Conservation (phyloP, 1,140 invertebrate species). For the Drosophila equinoxialis region DNA sequence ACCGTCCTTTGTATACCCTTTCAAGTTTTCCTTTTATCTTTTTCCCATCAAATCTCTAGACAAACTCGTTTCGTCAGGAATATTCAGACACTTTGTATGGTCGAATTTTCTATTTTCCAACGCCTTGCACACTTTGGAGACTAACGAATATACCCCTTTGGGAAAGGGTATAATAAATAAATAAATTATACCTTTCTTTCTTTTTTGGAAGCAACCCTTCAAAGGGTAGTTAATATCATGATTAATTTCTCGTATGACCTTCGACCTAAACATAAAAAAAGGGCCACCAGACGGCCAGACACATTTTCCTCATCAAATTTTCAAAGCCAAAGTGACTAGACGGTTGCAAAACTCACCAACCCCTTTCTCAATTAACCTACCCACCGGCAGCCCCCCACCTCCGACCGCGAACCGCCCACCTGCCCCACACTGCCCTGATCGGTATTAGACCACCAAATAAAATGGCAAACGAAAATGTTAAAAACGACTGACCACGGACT, state of each 20-base stretch:
- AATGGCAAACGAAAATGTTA: neutral
- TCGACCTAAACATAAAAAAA: conserved; percentile 37
- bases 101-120: no score
- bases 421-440: neutral
- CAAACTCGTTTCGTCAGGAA: conserved; percentile 6
- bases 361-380: conserved; percentile 33
- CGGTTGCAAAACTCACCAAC: conserved; percentile 28
- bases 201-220: neutral
- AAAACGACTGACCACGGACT: neutral
- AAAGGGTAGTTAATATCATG: conserved; percentile 74
- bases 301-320: conserved; percentile 77
- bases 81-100: no score
- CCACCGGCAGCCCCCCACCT: neutral
- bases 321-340: conserved; percentile 47
- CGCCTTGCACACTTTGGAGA: no score
- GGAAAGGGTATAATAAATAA: neutral
- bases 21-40: no score
- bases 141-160: no score
- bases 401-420: no score
- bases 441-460: neutral
- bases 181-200: neutral
- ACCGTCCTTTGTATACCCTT: no score
- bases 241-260: conserved; percentile 68
- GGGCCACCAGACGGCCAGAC: conserved; percentile 45
- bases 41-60: neutral